Evolutionary conservation across 37 sponge, comb jelly and placozoan species (phyloP), one percentile per base, ranked within the genome.

Genomic region (Hormiphora californensis): DNA sequence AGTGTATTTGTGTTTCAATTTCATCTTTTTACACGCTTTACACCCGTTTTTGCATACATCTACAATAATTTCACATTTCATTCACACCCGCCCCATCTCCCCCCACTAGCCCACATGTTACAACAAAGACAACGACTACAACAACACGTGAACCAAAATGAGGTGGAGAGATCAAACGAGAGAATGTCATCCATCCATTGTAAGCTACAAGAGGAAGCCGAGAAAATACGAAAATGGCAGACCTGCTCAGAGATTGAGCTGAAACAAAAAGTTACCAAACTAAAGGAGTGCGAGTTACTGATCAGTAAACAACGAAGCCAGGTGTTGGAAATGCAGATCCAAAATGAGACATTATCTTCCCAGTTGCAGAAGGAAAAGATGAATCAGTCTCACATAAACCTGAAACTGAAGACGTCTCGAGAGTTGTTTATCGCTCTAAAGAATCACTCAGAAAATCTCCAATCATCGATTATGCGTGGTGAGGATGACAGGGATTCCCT

Each of bases 201-300:
- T 51, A 85, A 90, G 15, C 89, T 96, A 28, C 92, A 96, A 43
- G 90, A 89, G 33, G 96, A 96, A 85, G 96, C 96, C 22, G 96
- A 96, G 54, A 93, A 93, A 86, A 93, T 96, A 17, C 88, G 94
- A 32, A 91, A 92, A 38, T 96, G 96, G 96, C 92, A 96, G 81
- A 92, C 89, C 32, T 87, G 92, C 17, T 91, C 90, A 54, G 93
- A 93, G 44, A 49, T 92, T 39, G 94, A 96, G 28, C 86, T 96
- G 0, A 90, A 91, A 54, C 87, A 93, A 31, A 93, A 93, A 87
- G 90, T 67, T 32, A 32, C 88, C 51, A 51, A 88, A 40, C 44
- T 51, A 33, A 40, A 69, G 43, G 81, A 88, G 12, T 68, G 67
- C 53, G 69, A 67, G 23, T 21, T 27, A 39, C 78, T 67, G 36